phyloP scores from a whole-genome alignment of 2,113 vertebrate genomes.

The Catharus bicknelli region DNA sequence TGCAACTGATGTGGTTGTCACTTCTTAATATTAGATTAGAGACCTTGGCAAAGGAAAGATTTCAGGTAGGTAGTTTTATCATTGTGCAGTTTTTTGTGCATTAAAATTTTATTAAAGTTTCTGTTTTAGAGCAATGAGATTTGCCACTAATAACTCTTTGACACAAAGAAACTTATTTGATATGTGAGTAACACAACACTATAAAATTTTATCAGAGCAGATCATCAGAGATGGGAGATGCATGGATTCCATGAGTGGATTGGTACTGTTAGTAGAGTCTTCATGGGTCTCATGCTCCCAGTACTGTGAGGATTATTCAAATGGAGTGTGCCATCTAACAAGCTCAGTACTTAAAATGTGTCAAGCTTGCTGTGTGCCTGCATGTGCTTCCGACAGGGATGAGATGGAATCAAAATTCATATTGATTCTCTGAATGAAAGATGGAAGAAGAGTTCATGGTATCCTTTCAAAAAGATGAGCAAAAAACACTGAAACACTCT shows the following conservation, averaged over 20 bases:
- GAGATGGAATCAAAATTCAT: neutral
- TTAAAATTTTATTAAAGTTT: neutral
- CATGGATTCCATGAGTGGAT: neutral
- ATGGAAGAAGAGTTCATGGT: neutral
- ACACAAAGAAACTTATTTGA: neutral
- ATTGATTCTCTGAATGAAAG: neutral
- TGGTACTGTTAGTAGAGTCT: neutral
- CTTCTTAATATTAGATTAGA: constrained; percentile 3
- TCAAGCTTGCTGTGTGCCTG: neutral
- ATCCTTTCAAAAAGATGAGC: neutral
- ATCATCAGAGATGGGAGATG: neutral
- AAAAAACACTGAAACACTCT: neutral
- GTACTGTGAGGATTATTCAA: neutral
- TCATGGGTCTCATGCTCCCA: neutral
- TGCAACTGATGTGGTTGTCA: neutral
- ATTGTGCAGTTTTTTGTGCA: neutral
- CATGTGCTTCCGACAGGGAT: neutral
- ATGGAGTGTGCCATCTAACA: neutral
- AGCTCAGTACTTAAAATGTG: neutral
- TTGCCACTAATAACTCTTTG: neutral
- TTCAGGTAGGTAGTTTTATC: neutral
- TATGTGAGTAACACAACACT: neutral
- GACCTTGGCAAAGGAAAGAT: neutral
- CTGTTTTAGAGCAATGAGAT: neutral
- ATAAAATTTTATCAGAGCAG: neutral